Evolutionary conservation across 1,140 invertebrate species (phyloP), one percentile per base, ranked within the genome.

Genomic region (Ostrea denselamellosa): DNA sequence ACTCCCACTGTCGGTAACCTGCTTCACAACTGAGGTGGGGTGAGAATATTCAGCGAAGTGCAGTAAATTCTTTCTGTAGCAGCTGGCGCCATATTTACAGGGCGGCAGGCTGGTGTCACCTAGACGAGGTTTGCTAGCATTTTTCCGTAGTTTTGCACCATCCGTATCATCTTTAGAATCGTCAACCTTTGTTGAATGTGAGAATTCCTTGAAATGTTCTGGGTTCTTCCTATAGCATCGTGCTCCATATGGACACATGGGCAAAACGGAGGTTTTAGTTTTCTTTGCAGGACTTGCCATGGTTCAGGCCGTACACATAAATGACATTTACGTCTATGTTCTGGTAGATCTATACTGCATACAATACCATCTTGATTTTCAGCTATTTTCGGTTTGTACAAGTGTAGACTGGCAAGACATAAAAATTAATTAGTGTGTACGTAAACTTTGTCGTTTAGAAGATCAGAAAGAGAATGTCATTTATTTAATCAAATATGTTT

Each of bases 21-120:
- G 81, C 8, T 22, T 62, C 19, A 51, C 51, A 34, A 83, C 81
- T 3, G 83, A 62, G 14, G 90, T 91, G 10, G 92, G 92, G 77
- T 93, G 92, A 10, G 91, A 91, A 87, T 86, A 93, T 81, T 92
- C 91, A 22, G 91, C 91, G 86, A 92, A 93, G 86, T 93, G 92
- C 17, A 93, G 81, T 17, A 92, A 83, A 86, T 93, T 93, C 84
- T 93, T 93, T 7, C 92, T 87, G 84, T 91, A 93, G 62, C 92
- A 93, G 17, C 85, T 90, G 0, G 89, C 90, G 10, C 92, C 92
- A 91, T 91, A 93, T 89, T 91, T 92, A 85, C 92, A 93, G 2
- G 89, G 81, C 17, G 91, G 91, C 12, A 93, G 86, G 9, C 2
- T 28, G 34, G 22, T 81, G 8, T 85, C 56, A 83, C 85, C 71